Evolutionary conservation across 1,140 invertebrate species (phyloP), one percentile per base, ranked within the genome.

Genomic region (Bombus terrestris): DNA sequence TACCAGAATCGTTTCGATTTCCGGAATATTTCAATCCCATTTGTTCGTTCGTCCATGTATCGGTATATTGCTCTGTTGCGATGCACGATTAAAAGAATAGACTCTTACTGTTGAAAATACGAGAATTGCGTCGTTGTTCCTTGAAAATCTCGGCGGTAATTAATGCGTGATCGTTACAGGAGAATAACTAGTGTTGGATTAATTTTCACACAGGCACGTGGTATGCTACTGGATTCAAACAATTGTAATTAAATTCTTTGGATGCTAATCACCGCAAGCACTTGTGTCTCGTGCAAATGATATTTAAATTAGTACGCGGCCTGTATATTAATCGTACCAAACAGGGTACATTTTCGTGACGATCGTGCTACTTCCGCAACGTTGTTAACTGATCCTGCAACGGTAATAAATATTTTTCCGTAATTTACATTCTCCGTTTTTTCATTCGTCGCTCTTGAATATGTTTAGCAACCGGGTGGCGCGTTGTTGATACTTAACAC

Each of bases 201-300:
- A 89, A 89, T 88, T 86, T 89, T 75, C 64, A 35, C 64, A 78
- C 77, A 88, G 59, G 37, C 25, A 22, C 39, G 87, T 66, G 25
- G 66, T 66, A 78, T 77, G 73, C 72, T 22, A 57, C 62, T 59
- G 74, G 81, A 53, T 82, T 76, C 83, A 81, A 89, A 85, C 85
- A 85, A 90, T 82, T 62, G 82, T 81, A 85, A 90, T 90, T 90
- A 90, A 90, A 90, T 90, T 90, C 89, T 90, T 90, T 90, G 88
- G 68, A 57, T 88, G 78, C 85, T 90, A 90, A 90, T 89, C 85
- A 90, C 88, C 86, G 85, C 81, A 62, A 64, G 77, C 74, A 87
- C 81, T 85, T 82, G 85, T 85, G 85, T 85, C 76, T 43, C 85
- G 85, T 86, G 88, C 88, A 89, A 89, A 89, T 89, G 88, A 87